Conservation (phyloP, 2,113 vertebrate species). For the Peromyscus californicus region DNA sequence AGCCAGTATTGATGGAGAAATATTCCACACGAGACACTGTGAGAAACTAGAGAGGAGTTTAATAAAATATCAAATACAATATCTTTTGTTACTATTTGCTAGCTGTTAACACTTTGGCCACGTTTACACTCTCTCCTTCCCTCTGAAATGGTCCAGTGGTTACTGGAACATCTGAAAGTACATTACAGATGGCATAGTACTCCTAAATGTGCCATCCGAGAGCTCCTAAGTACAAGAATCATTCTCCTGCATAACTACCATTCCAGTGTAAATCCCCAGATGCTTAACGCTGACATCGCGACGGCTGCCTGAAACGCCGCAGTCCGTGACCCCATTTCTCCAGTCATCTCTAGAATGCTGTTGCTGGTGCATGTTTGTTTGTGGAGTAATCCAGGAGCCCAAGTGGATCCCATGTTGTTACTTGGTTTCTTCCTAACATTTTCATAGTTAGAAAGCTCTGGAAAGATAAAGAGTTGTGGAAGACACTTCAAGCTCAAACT, state of each 20-base stretch:
- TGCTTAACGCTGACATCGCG: accelerated
- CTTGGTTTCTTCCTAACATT: constrained; percentile 3
- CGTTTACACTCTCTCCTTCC: not conserved
- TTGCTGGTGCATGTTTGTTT: not conserved
- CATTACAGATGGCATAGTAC: not conserved
- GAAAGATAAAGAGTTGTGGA: not conserved
- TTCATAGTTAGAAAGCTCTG: not conserved
- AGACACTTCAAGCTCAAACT: not conserved
- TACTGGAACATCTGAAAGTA: not conserved
- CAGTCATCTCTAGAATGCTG: not conserved
- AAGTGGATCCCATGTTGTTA: not conserved
- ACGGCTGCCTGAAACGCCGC: not conserved
- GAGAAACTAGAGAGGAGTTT: not conserved
- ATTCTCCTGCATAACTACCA: not conserved
- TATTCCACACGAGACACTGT: not conserved
- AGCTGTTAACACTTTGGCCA: not conserved
- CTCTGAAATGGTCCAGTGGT: not conserved
- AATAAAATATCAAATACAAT: not conserved
- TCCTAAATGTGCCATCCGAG: not conserved
- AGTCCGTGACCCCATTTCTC: accelerated
- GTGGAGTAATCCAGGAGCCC: not conserved
- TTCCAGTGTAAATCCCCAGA: accelerated
- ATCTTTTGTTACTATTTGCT: not conserved
- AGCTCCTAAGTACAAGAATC: not conserved
- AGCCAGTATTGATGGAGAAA: not conserved